Evolutionary conservation across 1,140 invertebrate species (phyloP), one percentile per base, ranked within the genome.

Genomic region (Mylabris phalerata): DNA sequence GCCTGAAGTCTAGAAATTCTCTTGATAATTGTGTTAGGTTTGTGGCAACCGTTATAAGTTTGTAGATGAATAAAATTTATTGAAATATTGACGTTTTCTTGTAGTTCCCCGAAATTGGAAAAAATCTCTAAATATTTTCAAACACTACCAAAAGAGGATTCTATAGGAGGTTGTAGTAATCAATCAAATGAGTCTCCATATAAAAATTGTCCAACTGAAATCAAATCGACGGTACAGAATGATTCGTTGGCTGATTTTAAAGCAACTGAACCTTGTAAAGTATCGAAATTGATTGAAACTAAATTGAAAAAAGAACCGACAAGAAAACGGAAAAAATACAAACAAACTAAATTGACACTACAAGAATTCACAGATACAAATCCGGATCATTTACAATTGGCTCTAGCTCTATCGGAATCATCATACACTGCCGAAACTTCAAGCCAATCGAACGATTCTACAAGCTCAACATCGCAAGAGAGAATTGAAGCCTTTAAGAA

Each of bases 371-470:
- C 11, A 11, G 78, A 80, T 73, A 71, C 78, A 6, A 76, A 81
- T 70, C 66, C 75, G 3, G 79, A 81, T 60, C 75, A 82, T 57
- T 65, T 82, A 27, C 78, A 81, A 65, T 55, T 82, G 58, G 80
- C 79, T 32, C 72, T 82, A 59, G 78, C 79, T 55, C 64, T 82
- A 39, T 82, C 80, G 40, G 77, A 77, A 60, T 82, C 80, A 4
- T 60, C 61, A 10, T 71, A 75, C 64, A 68, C 60, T 50, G 52
- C 40, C 19, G 68, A 66, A 59, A 59, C 60, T 61, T 51, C 64
- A 11, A 32, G 32, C 1, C 41, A 42, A n/a, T 42, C 41, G 11
- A 42, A n/a, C 9, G 61, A 72, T 50, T 4, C 57, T 9, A 48
- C 9, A 47, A 48, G 57, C 24, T 38, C 52, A 9, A 41, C 54